Base-by-base conservation (phyloP, 2,888 invertebrate genomes). In the Augochlorella aurata region DNA sequence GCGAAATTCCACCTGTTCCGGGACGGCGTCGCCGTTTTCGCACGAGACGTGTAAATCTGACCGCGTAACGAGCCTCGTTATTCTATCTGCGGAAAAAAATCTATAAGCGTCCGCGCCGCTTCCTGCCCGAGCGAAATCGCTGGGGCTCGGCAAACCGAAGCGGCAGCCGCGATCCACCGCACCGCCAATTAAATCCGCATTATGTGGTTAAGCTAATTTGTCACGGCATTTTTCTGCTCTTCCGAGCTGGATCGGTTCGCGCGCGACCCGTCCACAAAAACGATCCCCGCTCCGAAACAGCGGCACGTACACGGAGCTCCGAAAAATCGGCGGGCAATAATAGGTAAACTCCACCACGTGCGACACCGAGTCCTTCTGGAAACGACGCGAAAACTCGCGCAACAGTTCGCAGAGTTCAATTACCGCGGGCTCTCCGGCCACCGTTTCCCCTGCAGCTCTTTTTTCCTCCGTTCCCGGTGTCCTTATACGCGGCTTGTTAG, bases 401-500 rank as follows among this genome's bases (percentile, higher is more conserved):
- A 80, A 87, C 74, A 29, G 63, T 52, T 63, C 49, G 8, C 18
- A 8, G 38, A 63, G 58, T 38, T 58, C 49, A 0, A 58, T n/a
- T 61, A 76, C 71, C 74, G 58, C 14, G 47, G 38, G 52, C 29
- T 29, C 29, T 29, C 29, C 29, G 70, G 49, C 52, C 66, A 58
- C 38, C 47, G 49, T 70, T 67, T 61, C 68, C 63, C 29, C 18
- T 68, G 29, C 29, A 1, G 29, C 29, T 58, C 21, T 50, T 44
- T 66, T 50, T 71, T 16, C 10, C 38, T 58, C 44, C 24, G 63
- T 58, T 16, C 65, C 63, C 81, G 71, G 18, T 65, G 68, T 63
- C 79, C 78, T 83, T 85, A 77, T 80, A 85, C 50, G 79, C 69
- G 21, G 74, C 87, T 87, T 76, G 85, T 87, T 85, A 83, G 75